These are phyloP conservation scores for Ormyrus pomaceus DNA, from an alignment of 2,888 invertebrate species.

Conservation along the genomic window DNA sequence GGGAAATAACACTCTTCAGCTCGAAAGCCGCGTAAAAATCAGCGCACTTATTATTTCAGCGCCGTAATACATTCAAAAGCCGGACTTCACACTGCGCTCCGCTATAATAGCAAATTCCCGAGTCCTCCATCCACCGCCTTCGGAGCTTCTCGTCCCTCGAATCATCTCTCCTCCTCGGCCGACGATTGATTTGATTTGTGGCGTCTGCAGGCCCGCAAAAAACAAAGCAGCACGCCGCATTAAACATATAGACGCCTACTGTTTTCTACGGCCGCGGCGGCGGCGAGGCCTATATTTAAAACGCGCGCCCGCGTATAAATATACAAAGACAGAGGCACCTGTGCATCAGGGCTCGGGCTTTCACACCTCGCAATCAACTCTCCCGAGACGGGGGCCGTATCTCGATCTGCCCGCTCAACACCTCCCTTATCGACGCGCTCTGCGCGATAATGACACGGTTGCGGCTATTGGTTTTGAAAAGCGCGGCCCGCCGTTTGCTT, in stretches of 20 bases:
- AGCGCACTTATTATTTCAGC: too few relatives aligned
- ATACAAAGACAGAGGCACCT: constrained; percentile 34
- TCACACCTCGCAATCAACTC: constrained; percentile 70
- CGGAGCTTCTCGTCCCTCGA: not conserved
- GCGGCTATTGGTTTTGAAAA: constrained; percentile 68
- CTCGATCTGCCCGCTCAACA: constrained; percentile 72
- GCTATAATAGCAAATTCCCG: too few relatives aligned
- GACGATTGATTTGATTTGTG: constrained; percentile 47
- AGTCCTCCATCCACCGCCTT: not conserved
- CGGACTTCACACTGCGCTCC: too few relatives aligned
- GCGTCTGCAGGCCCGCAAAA: not conserved
- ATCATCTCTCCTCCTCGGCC: not conserved
- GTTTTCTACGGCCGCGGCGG: not conserved
- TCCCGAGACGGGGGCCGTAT: constrained; percentile 61
- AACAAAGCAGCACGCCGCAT: constrained; percentile 14
- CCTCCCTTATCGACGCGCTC: constrained; percentile 72
- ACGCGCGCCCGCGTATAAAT: constrained; percentile 35
- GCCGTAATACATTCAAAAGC: too few relatives aligned
- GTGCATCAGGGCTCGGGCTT: constrained; percentile 44
- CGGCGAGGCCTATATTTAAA: constrained; percentile 46
- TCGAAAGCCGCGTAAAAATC: too few relatives aligned
- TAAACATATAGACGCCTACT: constrained; percentile 51
- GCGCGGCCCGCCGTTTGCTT: constrained; percentile 67
- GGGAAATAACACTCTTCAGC: too few relatives aligned
- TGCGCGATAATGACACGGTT: constrained; percentile 71